Percentiles rank a stretch among this genome's conserved stretches.
phyloP scores from a whole-genome alignment of 2,797 vertebrate species.

The Molothrus ater region DNA sequence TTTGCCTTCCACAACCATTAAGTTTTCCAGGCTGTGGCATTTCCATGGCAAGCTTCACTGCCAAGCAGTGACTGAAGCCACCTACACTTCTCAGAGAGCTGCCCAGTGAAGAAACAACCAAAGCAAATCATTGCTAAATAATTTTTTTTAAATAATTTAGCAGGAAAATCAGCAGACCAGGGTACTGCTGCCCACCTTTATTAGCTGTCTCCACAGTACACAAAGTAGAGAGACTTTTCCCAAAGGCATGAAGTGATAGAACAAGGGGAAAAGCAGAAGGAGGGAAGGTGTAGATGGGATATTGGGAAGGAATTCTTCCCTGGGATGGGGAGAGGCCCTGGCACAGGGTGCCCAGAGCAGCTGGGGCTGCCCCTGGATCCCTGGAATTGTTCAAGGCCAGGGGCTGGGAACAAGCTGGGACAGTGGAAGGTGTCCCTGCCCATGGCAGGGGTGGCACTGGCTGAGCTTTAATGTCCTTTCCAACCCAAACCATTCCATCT shows the following conservation, averaged over 20 bases:
- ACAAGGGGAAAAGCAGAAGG: not conserved
- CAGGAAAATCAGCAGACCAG: not conserved
- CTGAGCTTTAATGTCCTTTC: not conserved
- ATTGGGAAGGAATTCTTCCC: not conserved
- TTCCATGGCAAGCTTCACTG: not conserved
- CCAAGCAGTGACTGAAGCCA: not conserved
- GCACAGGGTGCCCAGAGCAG: not conserved
- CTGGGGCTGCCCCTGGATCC: not conserved
- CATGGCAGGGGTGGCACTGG: not conserved
- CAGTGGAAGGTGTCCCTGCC: not conserved
- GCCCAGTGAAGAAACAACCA: not conserved
- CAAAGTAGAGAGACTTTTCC: not conserved
- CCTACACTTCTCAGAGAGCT: not conserved
- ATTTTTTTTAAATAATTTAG: fast-evolving
- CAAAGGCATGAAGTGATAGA: not conserved
- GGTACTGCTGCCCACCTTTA: not conserved
- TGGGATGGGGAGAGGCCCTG: fast-evolving
- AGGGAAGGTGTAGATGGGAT: not conserved
- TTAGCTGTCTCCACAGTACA: not conserved
- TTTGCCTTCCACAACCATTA: not conserved
- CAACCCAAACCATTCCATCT: not conserved
- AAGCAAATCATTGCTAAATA: not conserved
- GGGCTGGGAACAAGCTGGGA: fast-evolving
- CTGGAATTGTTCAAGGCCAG: not conserved
- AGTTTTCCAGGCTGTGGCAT: not conserved